Conservation (phyloP, 2,888 invertebrate species). For the Cepaea hortensis region DNA sequence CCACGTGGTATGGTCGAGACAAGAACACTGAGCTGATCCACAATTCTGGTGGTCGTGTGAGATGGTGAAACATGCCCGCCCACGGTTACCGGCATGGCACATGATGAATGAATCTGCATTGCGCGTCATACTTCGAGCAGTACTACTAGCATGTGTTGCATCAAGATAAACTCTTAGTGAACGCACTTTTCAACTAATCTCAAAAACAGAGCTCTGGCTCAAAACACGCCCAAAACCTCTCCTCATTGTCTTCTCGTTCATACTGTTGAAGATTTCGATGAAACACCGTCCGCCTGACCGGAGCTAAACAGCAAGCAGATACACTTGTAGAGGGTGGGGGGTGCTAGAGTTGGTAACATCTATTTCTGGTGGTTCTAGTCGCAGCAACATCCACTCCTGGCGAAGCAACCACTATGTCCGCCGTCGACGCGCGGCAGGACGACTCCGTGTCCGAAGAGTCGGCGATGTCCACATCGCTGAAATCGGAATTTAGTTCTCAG, state of each 20-base stretch:
- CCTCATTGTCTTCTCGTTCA: constrained; percentile 4
- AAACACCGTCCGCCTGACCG: constrained; percentile 5
- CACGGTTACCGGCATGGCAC: no score
- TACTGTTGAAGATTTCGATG: constrained; percentile 16
- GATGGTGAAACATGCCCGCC: no score
- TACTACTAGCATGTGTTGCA: neutral
- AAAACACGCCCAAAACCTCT: constrained; percentile 39
- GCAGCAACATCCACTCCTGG: constrained; percentile 39
- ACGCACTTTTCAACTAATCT: constrained; percentile 31
- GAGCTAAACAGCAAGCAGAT: neutral
- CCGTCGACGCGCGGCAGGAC: constrained; percentile 50
- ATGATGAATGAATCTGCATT: neutral
- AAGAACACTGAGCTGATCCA: no score
- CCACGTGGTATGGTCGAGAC: no score
- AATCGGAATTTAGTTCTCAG: constrained; percentile 50
- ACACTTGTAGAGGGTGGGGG: constrained; percentile 17
- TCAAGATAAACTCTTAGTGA: neutral
- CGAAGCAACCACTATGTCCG: constrained; percentile 45
- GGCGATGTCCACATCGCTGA: constrained; percentile 49
- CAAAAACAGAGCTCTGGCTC: constrained; percentile 41
- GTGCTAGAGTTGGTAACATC: neutral
- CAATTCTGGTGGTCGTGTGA: no score
- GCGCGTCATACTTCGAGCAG: neutral
- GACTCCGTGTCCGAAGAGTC: constrained; percentile 49
- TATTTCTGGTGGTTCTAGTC: constrained; percentile 1